Base-by-base conservation (phyloP, 2,113 vertebrate genomes). In the Ia io region DNA sequence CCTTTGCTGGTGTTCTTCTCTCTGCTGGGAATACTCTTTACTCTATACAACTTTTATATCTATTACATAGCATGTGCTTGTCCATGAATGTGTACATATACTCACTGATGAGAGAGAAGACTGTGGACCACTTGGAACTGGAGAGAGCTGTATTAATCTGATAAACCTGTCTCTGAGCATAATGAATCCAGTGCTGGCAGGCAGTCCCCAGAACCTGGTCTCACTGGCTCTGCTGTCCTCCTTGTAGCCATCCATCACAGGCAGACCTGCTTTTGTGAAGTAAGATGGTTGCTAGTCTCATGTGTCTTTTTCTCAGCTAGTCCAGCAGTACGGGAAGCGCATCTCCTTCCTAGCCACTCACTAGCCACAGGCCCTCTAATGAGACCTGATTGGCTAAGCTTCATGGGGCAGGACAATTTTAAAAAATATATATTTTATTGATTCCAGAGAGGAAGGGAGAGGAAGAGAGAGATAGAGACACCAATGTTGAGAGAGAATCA, bases 241-340 rank as follows among this genome's bases (percentile, higher is more conserved):
- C 30, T 6, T 32, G 12, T 37, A 13, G 44, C 17, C 5, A 6
- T 6, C 18, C 30, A 28, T 23, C 9, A 1, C 1, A 17, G 17
- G 13, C 14, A 23, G 17, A 77, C 35, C 5, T n/a, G 44, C 74
- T 84, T 65, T 37, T 28, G 3, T 23, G 3, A 3, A 53, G 9
- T 73, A 9, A 47, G 35, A 30, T 11, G 0, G 6, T 22, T 56
- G 17, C 9, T 12, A 5, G 1, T 35, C 28, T 44, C 11, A 2
- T 1, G 2, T 53, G 8, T 30, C 70, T 49, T 63, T 30, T 49
- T 61, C 3, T 25, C 9, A 20, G 22, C 18, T 13, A 22, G 9
- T 82, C 73, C 10, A 42, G 9, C 5, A 70, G 37, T 0, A 0
- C 5, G 4, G 17, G n/a, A 22, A 35, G 16, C 6, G 9, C 14